Evolutionary conservation across 2,113 vertebrate genomes (phyloP).

Genomic region (Stomatorhinus ivindoensis): DNA sequence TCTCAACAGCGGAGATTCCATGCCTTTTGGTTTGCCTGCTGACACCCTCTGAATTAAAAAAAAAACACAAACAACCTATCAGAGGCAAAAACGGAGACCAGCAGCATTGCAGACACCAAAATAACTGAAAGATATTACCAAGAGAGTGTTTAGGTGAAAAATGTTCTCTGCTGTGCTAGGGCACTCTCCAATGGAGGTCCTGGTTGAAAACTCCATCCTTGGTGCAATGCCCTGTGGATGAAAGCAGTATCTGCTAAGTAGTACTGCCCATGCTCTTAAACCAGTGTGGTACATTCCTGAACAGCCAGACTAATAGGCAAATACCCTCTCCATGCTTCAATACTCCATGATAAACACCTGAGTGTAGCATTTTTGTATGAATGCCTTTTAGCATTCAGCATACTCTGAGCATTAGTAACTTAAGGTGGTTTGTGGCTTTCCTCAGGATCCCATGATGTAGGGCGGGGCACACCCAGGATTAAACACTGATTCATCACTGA

Average conservation of each 20-base stretch:
- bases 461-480: neutral
- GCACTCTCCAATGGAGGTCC: slow-evolving; percentile 64
- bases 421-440: neutral
- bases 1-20: slow-evolving; percentile 27
- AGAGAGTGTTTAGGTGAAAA: slow-evolving; percentile 46
- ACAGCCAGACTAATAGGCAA: neutral
- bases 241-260: neutral
- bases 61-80: neutral
- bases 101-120: neutral
- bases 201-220: slow-evolving; percentile 68
- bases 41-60: slow-evolving; percentile 27
- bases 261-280: neutral
- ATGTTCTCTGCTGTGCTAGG: slow-evolving; percentile 37
- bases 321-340: neutral
- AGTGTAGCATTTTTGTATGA: neutral
- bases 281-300: neutral
- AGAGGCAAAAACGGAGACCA: neutral
- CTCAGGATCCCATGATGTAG: neutral
- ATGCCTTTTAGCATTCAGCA: neutral
- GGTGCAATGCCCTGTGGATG: slow-evolving; percentile 65
- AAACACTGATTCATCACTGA: neutral
- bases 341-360: neutral
- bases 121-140: slow-evolving; percentile 33
- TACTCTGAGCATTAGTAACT: neutral
- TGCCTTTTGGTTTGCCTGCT: slow-evolving; percentile 24